Percentiles rank a stretch among this genome's conserved stretches.
phyloP scores from a whole-genome alignment of 30 jellyfish, hydroid and myxozoan genomes.

The Pseudorhiza aurosa region DNA sequence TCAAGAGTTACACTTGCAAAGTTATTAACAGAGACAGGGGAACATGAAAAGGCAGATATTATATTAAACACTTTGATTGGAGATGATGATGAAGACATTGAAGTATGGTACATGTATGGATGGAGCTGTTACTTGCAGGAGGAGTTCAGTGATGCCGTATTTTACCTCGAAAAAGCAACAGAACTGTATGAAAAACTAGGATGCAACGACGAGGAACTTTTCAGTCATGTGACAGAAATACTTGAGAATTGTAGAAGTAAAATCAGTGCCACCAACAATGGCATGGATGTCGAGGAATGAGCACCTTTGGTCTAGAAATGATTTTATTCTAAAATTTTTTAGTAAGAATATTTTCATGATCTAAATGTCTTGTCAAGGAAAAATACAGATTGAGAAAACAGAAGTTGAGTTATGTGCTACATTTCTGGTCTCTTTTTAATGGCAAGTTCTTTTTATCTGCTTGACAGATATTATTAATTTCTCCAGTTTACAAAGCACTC shows the following conservation, averaged over 20 bases:
- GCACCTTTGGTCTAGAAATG: too few relatives aligned
- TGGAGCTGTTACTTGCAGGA: slow-evolving; percentile 50
- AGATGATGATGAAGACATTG: slow-evolving; percentile 92
- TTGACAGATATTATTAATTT: too few relatives aligned
- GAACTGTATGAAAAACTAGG: slow-evolving; percentile 76
- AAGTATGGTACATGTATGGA: slow-evolving; percentile 90
- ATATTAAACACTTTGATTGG: slow-evolving; percentile 56
- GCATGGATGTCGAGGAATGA: slow-evolving; percentile 61
- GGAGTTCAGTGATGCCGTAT: slow-evolving; percentile 62
- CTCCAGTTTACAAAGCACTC: too few relatives aligned
- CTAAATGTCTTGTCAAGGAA: too few relatives aligned
- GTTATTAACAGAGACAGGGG: slow-evolving; percentile 69
- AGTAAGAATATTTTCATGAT: too few relatives aligned
- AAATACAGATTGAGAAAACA: too few relatives aligned
- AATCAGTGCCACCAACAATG: slow-evolving; percentile 30
- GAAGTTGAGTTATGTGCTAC: too few relatives aligned
- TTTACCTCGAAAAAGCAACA: slow-evolving; percentile 69
- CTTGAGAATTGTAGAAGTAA: slow-evolving; percentile 62
- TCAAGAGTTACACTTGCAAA: slow-evolving; percentile 69
- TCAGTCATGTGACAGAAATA: slow-evolving; percentile 58
- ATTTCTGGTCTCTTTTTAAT: too few relatives aligned
- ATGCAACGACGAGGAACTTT: slow-evolving; percentile 71
- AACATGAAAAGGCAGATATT: slow-evolving; percentile 62
- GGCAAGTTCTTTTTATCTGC: too few relatives aligned
- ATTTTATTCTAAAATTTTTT: too few relatives aligned